Evolutionary conservation across 2,888 invertebrate species (phyloP), one percentile per base, ranked within the genome.

Genomic region (Polylopha cassiicola): DNA sequence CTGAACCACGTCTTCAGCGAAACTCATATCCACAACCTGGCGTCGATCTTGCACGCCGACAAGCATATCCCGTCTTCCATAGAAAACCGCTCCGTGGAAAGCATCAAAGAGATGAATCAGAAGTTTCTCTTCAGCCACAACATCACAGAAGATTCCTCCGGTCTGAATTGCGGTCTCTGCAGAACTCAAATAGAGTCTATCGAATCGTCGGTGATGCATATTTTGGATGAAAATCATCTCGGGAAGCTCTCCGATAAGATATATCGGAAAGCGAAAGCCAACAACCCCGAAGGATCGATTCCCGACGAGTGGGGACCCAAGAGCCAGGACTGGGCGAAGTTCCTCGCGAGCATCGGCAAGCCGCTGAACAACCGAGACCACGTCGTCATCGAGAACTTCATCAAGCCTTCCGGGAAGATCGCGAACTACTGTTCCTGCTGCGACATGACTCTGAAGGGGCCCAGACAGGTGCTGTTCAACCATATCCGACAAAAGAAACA

Each of bases 401-500:
- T 85, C 0, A 80, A 72, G 30, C 78, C 85, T 0, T 75, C 80
- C 0, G 81, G 81, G 0, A 85, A 85, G 56, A 67, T 81, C 3
- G 74, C 78, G 0, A 84, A 84, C 46, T 78, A 69, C 39, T 85
- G 85, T 44, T 65, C 72, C 0, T 84, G 84, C 41, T 85, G 85
- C 32, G 85, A 82, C 9, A 78, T 84, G 77, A 80, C 75, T 0
- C 33, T 85, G 26, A 85, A 85, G 33, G 85, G 85, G 1, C 84
- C 84, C 0, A 55, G 85, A 3, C 85, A 85, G 50, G 80, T 85
- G 11, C 51, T 85, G 1, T 85, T 85, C 58, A 85, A 84, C 30
- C 85, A 85, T 29, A 80, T 84, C 3, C 76, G 85, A 1, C 85
- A 85, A 55, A 85, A 85, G 55, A 85, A 85, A 49, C 85, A 85